Percentiles rank a stretch among this genome's conserved stretches.
Conservation (phyloP, 2,113 vertebrate species). For the Pseudopipra pipra region DNA sequence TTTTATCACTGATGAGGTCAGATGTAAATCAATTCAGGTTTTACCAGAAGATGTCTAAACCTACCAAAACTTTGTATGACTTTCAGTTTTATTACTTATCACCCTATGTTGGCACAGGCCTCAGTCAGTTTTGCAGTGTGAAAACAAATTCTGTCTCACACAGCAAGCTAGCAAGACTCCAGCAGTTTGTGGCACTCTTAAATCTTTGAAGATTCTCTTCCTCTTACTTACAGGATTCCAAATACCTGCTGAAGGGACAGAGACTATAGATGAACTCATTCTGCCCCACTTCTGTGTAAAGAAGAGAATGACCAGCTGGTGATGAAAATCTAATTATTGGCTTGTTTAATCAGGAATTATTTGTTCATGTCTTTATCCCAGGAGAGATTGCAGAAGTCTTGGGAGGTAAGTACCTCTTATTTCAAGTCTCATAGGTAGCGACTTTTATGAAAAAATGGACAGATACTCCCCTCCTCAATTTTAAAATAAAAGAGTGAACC, state of each 20-base stretch:
- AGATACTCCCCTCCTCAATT: background rate
- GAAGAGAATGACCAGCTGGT: background rate
- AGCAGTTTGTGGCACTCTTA: background rate
- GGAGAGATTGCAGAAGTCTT: background rate
- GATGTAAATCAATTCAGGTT: background rate
- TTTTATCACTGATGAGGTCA: background rate
- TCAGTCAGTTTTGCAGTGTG: background rate
- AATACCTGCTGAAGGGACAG: background rate
- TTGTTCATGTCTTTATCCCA: background rate
- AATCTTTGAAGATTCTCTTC: background rate
- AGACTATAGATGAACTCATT: background rate
- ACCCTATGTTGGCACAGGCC: background rate
- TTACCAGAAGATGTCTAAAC: background rate
- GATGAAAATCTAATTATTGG: background rate
- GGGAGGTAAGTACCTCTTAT: background rate
- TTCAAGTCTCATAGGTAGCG: background rate
- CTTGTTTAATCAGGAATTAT: background rate
- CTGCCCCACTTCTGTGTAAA: background rate
- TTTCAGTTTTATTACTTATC: background rate
- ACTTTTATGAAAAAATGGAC: background rate
- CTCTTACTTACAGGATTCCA: background rate
- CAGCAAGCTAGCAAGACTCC: background rate
- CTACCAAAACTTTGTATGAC: background rate
- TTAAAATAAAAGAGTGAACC: background rate
- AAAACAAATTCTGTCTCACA: background rate